Evolutionary conservation across 2,113 vertebrate species (phyloP), one percentile per base, ranked within the genome.

Genomic region (Heterotis niloticus): DNA sequence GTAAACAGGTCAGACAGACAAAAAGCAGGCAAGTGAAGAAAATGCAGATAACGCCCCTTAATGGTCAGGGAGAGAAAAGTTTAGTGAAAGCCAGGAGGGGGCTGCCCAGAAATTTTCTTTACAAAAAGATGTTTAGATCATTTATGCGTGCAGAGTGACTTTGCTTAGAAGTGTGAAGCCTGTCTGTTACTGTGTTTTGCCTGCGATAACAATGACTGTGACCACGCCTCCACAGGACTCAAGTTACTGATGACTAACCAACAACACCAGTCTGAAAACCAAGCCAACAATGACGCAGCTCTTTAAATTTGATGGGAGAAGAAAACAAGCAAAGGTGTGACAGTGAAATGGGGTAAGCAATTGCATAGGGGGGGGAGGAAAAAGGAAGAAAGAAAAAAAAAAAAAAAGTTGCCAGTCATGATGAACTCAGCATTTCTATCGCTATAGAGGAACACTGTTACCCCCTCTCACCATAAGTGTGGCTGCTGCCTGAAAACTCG

Each of bases 341-440:
- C 2, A 18, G 52, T 54, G 59, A 66, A 16, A 54, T 23, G 5
- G 24, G 64, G 67, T 0, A 80, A 5, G 34, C 34, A 80, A 34
- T 71, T 23, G 20, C 44, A 54, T 20, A 7, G 1, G 9, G 57
- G 26, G n/a, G 11, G 24, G 60, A 69, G 77, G 74, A 60, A 86
- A 70, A 54, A 12, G 17, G 69, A 28, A 79, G 29, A 62, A 12
- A 73, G 57, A 77, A 73, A 79, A 69, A 60, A 24, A 18, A 66
- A 44, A 44, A 44, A 73, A 76, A 56, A 44, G 70, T 60, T 44
- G 65, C 74, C 62, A 78, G 81, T 81, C 68, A 78, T 79, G 56
- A 75, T 87, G 83, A 82, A 81, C 76, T 74, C 73, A 84, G 76
- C 80, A 62, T 73, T 44, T 24, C 1, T 62, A 78, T 71, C 28